Evolutionary conservation across 2,888 invertebrate genomes (phyloP), one percentile per base, ranked within the genome.

Genomic region (Aporophyla nigra): DNA sequence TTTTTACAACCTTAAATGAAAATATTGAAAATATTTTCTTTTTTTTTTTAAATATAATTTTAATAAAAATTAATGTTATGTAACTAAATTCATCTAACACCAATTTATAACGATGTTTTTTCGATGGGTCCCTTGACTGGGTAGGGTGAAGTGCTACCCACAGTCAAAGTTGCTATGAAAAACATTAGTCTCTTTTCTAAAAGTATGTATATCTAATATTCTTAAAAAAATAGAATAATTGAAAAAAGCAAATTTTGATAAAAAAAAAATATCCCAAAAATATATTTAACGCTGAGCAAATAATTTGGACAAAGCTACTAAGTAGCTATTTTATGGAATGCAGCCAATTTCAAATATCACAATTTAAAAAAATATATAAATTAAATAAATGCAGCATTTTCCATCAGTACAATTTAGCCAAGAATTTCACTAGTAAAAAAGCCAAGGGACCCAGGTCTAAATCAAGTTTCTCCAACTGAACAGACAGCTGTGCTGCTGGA

Each of bases 291-390:
- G 5, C 71, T 79, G 74, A 73, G 74, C 75, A 74, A 75, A 63
- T 49, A 71, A 76, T 72, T 82, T 76, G 76, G 69, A 84, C 72
- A 53, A 59, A 58, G 56, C 46, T 74, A 77, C 43, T 53, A 68
- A 4, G 19, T 71, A 73, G 53, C 67, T 59, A 66, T 49, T 66
- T 5, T 59, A 46, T 27, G 67, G 51, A 80, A 83, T 78, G 78
- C 21, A 43, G 33, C 14, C 56, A 71, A 56, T 81, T 51, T 19
- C 0, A 14, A 51, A 61, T 49, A 43, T 62, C 19, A 24, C 49
- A 56, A 33, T 2, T 33, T 40, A 5, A 6, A 5, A 53, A 33
- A 61, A 53, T 46, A 49, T 1, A n/a, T n/a, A 9, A 21, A n/a
- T 9, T n/a, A 61, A 46, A 12, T 16, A 65, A 53, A 71, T 16